Conservation (phyloP, 2,888 invertebrate species). For the Chrysolina oricalcia region DNA sequence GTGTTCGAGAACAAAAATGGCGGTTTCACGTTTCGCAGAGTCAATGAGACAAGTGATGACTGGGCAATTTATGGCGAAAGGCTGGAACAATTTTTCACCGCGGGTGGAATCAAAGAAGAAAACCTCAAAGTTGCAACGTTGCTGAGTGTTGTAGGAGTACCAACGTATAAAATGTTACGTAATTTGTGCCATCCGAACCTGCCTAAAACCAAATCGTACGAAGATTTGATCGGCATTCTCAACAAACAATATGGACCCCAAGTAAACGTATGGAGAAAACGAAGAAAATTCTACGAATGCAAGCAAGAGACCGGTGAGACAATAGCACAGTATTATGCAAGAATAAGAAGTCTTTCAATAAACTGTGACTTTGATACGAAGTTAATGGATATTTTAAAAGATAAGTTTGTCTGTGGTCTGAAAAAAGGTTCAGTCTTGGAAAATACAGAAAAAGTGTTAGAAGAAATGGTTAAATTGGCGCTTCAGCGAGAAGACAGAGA, state of each 20-base stretch:
- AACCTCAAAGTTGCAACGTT: background rate
- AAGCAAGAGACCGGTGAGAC: background rate
- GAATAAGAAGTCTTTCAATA: background rate
- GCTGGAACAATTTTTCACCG: no score
- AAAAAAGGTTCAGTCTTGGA: background rate
- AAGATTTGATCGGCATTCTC: background rate
- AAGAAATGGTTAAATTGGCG: constrained; percentile 11
- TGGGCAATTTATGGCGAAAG: no score
- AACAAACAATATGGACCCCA: constrained; percentile 2
- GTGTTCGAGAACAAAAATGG: no score
- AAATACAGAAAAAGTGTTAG: background rate
- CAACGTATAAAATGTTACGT: background rate
- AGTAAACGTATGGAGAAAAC: constrained; percentile 4
- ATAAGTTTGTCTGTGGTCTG: background rate
- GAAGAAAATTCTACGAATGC: background rate
- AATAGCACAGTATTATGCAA: constrained; percentile 1
- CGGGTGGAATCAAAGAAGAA: no score
- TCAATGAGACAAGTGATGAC: no score
- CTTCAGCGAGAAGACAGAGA: background rate
- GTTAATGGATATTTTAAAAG: background rate
- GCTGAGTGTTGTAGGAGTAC: background rate
- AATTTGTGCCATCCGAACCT: background rate
- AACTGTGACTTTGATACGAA: background rate
- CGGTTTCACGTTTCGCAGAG: no score
- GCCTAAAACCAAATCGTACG: background rate